These are phyloP conservation scores for Eumaeus atala DNA, from an alignment of 1,140 invertebrate species.

Conservation along the genomic window DNA sequence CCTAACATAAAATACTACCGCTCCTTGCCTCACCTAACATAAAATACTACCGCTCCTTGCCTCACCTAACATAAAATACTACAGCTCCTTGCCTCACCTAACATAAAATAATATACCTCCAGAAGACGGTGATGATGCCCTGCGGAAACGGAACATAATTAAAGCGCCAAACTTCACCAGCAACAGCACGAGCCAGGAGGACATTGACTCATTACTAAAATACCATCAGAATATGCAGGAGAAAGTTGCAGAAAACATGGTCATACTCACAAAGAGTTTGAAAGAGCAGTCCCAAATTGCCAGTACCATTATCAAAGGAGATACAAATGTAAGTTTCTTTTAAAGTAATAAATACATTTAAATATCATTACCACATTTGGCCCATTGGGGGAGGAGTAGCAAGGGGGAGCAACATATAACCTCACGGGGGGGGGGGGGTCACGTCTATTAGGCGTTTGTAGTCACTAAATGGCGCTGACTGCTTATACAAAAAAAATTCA, in stretches of 20 bases:
- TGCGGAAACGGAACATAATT: conserved; percentile 66
- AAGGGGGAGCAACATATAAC: too few species aligned
- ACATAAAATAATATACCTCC: conserved; percentile 17
- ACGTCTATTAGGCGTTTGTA: too few species aligned
- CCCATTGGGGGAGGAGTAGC: too few species aligned
- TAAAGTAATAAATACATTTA: neutral
- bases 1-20: too few species aligned
- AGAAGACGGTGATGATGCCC: conserved; percentile 60
- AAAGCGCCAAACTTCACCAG: conserved; percentile 63
- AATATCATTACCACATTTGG: too few species aligned
- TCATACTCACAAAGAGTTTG: conserved; percentile 87
- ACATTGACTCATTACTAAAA: conserved; percentile 87
- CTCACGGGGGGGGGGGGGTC: too few species aligned
- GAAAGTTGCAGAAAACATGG: conserved; percentile 94
- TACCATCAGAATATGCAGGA: conserved; percentile 92
- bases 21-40: too few species aligned
- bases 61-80: too few species aligned
- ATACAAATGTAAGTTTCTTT: conserved; percentile 81
- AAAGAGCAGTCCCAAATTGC: conserved; percentile 92
- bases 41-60: too few species aligned
- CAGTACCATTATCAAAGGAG: conserved; percentile 89
- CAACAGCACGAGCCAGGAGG: conserved; percentile 73
- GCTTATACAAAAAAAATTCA: too few species aligned
- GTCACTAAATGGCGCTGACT: too few species aligned
- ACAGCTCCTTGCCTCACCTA: too few species aligned